Conservation (phyloP, 2,888 invertebrate species). For the Leptarthrus brevirostris region DNA sequence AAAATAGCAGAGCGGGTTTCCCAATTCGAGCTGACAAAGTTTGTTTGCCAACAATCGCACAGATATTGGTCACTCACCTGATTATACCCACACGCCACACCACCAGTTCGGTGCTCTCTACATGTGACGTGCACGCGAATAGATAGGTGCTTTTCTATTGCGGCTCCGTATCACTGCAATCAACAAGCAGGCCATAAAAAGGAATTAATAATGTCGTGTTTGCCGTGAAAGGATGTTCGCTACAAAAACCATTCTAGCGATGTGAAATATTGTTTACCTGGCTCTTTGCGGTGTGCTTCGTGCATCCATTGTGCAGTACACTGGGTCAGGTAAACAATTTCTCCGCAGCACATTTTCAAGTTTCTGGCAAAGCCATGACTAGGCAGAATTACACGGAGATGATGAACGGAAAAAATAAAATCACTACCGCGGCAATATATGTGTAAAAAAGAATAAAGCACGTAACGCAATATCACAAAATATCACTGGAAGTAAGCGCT, state of each 20-base stretch:
- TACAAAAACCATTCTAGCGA: conserved; percentile 19
- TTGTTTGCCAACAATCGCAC: conserved; percentile 37
- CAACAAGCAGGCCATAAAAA: conserved; percentile 30
- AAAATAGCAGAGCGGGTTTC: conserved; percentile 14
- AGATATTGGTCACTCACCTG: conserved; percentile 32
- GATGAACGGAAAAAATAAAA: no score
- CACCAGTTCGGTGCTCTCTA: neutral
- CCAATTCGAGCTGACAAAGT: conserved; percentile 14
- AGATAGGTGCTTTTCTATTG: neutral
- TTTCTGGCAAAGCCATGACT: conserved; percentile 9
- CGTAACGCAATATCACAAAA: no score
- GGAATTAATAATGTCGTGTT: conserved; percentile 31
- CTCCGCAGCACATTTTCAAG: conserved; percentile 4
- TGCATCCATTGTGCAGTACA: neutral
- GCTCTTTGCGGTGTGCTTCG: conserved; percentile 1
- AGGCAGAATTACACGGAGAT: conserved; percentile 22
- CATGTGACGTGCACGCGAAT: neutral
- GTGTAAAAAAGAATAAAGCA: no score
- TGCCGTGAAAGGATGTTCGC: conserved; percentile 3
- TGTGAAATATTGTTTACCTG: conserved; percentile 27
- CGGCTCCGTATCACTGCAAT: conserved; percentile 14
- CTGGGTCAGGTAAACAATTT: conserved; percentile 12
- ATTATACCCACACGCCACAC: neutral
- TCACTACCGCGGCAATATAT: no score
- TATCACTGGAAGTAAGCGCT: no score